Base-by-base conservation (phyloP, 1,140 invertebrate species). In the Augochlora pura region DNA sequence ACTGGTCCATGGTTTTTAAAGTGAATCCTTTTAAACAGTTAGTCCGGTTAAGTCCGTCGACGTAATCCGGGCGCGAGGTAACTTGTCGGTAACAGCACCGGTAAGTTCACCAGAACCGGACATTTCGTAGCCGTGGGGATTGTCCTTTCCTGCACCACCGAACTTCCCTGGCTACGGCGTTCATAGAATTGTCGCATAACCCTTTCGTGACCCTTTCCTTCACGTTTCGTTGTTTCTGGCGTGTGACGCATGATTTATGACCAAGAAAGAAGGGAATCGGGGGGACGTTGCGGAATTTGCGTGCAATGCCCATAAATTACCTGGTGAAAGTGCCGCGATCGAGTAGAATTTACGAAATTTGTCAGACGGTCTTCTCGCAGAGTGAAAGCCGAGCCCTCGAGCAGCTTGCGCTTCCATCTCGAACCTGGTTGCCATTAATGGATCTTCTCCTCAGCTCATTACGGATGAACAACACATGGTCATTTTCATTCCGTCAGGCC, bases 241-340 rank as follows among this genome's bases (percentile, higher is more conserved):
- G 69, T 52, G 66, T 71, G 54, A 42, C 63, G 12, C n/a, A 12
- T 78, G 82, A 89, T 89, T 89, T 89, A 89, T 64, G 81, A 73
- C 6, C 3, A 0, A 16, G 3, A 52, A 27, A 18, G 12, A 21
- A 27, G 46, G 68, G n/a, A n/a, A n/a, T n/a, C n/a, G n/a, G n/a
- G n/a, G n/a, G n/a, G n/a, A n/a, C n/a, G n/a, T 85, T 39, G 67
- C 73, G 75, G 18, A 87, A 87, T 90, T 88, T 89, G 78, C 87
- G 86, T 88, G 87, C 88, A 90, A 65, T 52, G 25, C 49, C 79
- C 86, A 82, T 90, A 90, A 90, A 90, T 90, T 88, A 86, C 54
- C 57, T 14, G 66, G 67, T 49, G 80, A 82, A 77, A 71, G 80
- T 16, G 65, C 68, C 38, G 64, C 68, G 9, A 21, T 27, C 25